phyloP scores from a whole-genome alignment of 2,113 vertebrate genomes.

The Bagarius yarrelli region DNA sequence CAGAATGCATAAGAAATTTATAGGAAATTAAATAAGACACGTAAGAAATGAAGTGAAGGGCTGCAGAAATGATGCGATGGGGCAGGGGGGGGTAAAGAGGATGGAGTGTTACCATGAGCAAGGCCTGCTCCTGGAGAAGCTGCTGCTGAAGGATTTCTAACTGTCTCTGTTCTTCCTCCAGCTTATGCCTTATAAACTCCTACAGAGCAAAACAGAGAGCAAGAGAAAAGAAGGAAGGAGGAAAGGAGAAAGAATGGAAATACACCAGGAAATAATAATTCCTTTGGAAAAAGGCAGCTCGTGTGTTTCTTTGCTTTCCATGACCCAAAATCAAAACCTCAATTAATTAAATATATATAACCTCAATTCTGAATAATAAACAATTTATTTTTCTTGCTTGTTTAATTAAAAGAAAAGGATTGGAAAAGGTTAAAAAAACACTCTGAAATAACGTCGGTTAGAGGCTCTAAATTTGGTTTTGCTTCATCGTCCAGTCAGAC shows the following conservation, averaged over 20 bases:
- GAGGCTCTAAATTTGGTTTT: too few relatives aligned
- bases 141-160: conserved; percentile 94
- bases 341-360: too few relatives aligned
- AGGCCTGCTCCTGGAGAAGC: conserved; percentile 91
- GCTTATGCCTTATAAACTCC: conserved; percentile 92
- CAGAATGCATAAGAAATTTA: not conserved
- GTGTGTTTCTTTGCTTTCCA: not conserved
- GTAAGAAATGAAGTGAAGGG: not conserved
- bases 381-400: too few relatives aligned
- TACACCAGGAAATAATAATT: not conserved
- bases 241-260: conserved; percentile 45
- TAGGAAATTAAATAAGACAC: not conserved
- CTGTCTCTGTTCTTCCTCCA: conserved; percentile 92
- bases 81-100: not conserved
- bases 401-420: too few relatives aligned
- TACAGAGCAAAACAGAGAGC: conserved; percentile 59
- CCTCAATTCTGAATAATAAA: too few relatives aligned
- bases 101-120: conserved; percentile 83
- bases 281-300: not conserved
- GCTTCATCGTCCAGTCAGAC: too few relatives aligned
- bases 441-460: too few relatives aligned
- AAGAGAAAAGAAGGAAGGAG: conserved; percentile 46
- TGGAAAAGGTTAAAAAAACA: too few relatives aligned
- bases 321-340: too few relatives aligned
- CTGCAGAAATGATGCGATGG: conserved; percentile 6